These are phyloP conservation scores for Drosophila funebris DNA, from an alignment of 1,140 invertebrate genomes.

Conservation along the genomic window DNA sequence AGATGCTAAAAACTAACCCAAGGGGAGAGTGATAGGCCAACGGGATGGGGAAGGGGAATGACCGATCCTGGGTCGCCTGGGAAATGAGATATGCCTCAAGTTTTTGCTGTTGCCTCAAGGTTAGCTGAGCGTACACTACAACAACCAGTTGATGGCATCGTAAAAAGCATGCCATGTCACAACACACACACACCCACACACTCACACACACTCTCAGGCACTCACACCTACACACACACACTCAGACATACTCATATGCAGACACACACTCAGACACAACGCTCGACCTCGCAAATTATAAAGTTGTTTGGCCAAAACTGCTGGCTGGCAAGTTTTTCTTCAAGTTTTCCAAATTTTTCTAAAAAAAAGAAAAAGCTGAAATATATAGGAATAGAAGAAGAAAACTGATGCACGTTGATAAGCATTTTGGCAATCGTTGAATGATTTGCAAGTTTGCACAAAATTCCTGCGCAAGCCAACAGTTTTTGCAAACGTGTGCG, in stretches of 20 bases:
- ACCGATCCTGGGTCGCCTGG: constrained; percentile 12
- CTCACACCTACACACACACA: constrained; percentile 5
- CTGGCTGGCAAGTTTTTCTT: constrained; percentile 66
- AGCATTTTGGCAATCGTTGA: constrained; percentile 76
- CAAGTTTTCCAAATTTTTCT: constrained; percentile 13
- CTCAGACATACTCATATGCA: constrained; percentile 20
- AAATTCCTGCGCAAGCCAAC: constrained; percentile 48
- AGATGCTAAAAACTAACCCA: background rate
- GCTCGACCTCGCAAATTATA: constrained; percentile 73
- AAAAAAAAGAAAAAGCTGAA: background rate
- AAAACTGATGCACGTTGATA: constrained; percentile 69
- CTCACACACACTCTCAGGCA: constrained; percentile 29
- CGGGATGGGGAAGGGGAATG: background rate
- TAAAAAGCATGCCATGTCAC: constrained; percentile 62
- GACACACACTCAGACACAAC: constrained; percentile 47
- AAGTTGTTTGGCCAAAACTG: constrained; percentile 77
- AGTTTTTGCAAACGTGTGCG: constrained; percentile 66
- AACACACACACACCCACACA: constrained; percentile 6
- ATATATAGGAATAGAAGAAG: background rate
- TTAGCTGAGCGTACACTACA: constrained; percentile 53
- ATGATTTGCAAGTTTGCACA: constrained; percentile 81
- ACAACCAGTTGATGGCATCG: constrained; percentile 68
- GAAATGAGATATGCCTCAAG: constrained; percentile 59
- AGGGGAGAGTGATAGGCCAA: background rate
- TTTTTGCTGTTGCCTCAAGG: constrained; percentile 43